A percentile compares a stretch with the other conserved stretches of the same genome.
phyloP scores from a whole-genome alignment of 2,888 invertebrate genomes.

The Empis livida region DNA sequence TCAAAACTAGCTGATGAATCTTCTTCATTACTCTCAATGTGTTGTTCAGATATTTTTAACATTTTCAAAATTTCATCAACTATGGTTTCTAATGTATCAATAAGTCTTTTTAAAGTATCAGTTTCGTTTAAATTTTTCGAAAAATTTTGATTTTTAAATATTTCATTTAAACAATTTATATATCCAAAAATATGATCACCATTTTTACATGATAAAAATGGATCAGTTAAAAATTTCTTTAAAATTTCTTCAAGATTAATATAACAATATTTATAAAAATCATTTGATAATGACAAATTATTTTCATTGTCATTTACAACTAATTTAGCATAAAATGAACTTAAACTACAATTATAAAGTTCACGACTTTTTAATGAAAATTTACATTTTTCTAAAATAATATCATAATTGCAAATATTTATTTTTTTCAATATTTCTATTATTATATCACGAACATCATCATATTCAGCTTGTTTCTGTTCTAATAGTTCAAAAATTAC shows the following conservation, averaged over 20 bases:
- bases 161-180: conserved; percentile 22
- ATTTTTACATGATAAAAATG: conserved; percentile 38
- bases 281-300: conserved; percentile 17
- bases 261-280: conserved; percentile 31
- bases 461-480: conserved; percentile 39
- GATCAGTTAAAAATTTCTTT: conserved; percentile 32
- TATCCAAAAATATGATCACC: conserved; percentile 41
- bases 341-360: conserved; percentile 25
- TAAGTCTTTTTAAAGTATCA: neutral
- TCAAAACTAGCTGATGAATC: conserved; percentile 58
- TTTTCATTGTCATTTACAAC: conserved; percentile 14
- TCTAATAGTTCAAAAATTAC: conserved; percentile 41
- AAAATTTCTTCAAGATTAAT: conserved; percentile 14
- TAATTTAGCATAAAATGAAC: conserved; percentile 23
- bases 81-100: conserved; percentile 19
- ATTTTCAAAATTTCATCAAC: conserved; percentile 21
- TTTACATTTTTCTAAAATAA: conserved; percentile 17
- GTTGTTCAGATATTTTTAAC: conserved; percentile 15
- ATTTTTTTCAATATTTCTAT: conserved; percentile 40
- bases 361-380: conserved; percentile 17
- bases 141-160: conserved; percentile 13
- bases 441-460: conserved; percentile 46
- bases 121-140: conserved; percentile 7
- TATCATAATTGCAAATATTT: conserved; percentile 28
- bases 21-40: conserved; percentile 15